Evolutionary conservation across 2,888 invertebrate species (phyloP), one percentile per base, ranked within the genome.

Genomic region (Macropis europaea): DNA sequence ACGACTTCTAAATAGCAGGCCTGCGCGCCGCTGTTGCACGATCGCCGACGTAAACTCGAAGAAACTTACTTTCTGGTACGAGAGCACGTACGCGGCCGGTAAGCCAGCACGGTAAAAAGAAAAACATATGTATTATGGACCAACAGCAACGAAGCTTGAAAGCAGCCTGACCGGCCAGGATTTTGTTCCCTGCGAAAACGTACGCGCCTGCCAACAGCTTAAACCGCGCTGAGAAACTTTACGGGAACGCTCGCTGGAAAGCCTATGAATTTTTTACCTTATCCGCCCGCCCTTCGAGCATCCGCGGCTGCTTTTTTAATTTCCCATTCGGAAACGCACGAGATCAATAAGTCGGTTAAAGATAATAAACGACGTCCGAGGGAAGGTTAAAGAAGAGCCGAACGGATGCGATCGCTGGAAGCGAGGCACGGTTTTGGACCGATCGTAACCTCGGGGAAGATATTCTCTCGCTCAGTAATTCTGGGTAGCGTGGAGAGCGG

Each of bases 1-100:
- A 76, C 76, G 79, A 78, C 56, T 68, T 38, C 57, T 67, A 63
- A 78, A 76, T 64, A 57, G 53, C 67, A 45, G 61, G 63, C 59
- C 47, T 28, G 60, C 47, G 59, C 52, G 28, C 40, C 50, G 43
- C 28, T 15, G 69, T 73, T 67, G 52, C 61, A 68, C 50, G 77
- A 63, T 43, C 54, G 62, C 34, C 47, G 52, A 28, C 62, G 72
- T 57, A 54, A 76, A 71, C 66, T 42, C 59, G 56, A 56, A 17
- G 60, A 63, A 74, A 67, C 63, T 71, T 45, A 50, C 28, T 77
- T 53, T 53, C 24, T n/a, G 43, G 11, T 45, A 38, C 4, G 69
- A 34, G 53, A 42, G 42, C 75, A 47, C 57, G 53, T 76, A 53
- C 38, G n/a, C 13, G 48, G 66, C 34, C 19, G 71, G 53, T 52